These are phyloP conservation scores for Microcebus tavaratra DNA, from an alignment of 2,113 vertebrate species.

Conservation along the genomic window DNA sequence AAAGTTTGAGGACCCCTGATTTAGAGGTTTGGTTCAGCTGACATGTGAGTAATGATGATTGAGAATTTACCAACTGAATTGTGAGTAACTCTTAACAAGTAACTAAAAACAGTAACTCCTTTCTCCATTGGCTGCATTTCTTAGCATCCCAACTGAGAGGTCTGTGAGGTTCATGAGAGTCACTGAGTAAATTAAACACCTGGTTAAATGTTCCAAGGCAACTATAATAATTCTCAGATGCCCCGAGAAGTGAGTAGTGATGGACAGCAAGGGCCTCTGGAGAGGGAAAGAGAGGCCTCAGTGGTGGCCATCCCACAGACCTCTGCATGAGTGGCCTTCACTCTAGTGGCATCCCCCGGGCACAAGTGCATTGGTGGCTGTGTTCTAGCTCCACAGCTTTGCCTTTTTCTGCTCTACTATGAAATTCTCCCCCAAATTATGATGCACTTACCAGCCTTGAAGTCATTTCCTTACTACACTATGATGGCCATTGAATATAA, in stretches of 20 bases:
- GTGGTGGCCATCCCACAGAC: not conserved
- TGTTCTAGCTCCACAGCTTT: not conserved
- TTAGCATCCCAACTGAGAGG: not conserved
- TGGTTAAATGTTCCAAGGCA: too few relatives aligned
- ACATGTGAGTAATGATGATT: not conserved
- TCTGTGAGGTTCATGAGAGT: not conserved
- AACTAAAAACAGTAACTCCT: not conserved
- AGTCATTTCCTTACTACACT: slow-evolving; percentile 54
- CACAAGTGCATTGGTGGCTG: not conserved
- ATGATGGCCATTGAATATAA: slow-evolving; percentile 61
- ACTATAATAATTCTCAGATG: not conserved
- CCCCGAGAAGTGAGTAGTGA: not conserved
- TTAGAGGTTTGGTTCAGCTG: not conserved
- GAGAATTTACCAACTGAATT: not conserved
- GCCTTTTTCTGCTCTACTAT: not conserved
- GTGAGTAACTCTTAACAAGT: not conserved
- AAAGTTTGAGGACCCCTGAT: too few relatives aligned
- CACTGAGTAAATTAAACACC: not conserved
- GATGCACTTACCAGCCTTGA: slow-evolving; percentile 52
- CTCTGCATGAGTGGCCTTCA: not conserved
- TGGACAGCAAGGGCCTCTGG: not conserved
- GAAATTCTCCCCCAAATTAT: not conserved
- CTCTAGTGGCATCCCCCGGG: too few relatives aligned
- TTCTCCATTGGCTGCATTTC: not conserved
- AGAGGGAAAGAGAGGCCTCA: not conserved